These are phyloP conservation scores for Paramormyrops kingsleyae DNA, from an alignment of 2,113 vertebrate genomes.

Conservation along the genomic window DNA sequence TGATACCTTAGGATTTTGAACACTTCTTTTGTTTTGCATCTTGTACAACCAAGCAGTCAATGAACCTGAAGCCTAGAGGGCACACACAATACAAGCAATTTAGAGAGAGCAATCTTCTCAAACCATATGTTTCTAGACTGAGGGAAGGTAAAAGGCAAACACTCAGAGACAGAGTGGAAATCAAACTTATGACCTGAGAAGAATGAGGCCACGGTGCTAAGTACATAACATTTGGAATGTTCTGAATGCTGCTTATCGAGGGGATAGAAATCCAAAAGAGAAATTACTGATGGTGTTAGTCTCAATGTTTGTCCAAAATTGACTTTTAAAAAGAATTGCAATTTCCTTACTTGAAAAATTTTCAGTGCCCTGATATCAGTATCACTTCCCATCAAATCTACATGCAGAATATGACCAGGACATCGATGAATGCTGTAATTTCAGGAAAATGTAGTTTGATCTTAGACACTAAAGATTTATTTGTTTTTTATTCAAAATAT, in stretches of 20 bases:
- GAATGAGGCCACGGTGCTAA: background rate
- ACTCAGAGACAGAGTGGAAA: background rate
- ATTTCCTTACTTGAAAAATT: background rate
- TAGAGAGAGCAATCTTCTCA: background rate
- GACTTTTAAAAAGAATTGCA: background rate
- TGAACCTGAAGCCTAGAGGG: background rate
- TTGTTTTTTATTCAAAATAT: background rate
- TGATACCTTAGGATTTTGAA: background rate
- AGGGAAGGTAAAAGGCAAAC: background rate
- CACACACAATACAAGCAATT: background rate
- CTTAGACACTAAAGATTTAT: background rate
- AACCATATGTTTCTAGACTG: background rate
- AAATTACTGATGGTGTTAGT: background rate
- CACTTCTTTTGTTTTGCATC: background rate
- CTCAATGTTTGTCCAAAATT: background rate
- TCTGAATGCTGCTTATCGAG: background rate
- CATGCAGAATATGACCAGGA: background rate
- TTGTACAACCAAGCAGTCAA: background rate
- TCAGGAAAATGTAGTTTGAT: background rate
- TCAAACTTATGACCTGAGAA: background rate
- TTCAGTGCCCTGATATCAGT: background rate
- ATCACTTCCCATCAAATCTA: background rate
- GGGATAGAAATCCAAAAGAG: background rate
- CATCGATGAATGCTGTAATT: background rate
- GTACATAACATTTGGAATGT: background rate